A percentile compares a stretch with the other conserved stretches of the same genome.
These are phyloP conservation scores for Flexamia atlantica DNA, from an alignment of 2,888 invertebrate genomes.

Conservation along the genomic window DNA sequence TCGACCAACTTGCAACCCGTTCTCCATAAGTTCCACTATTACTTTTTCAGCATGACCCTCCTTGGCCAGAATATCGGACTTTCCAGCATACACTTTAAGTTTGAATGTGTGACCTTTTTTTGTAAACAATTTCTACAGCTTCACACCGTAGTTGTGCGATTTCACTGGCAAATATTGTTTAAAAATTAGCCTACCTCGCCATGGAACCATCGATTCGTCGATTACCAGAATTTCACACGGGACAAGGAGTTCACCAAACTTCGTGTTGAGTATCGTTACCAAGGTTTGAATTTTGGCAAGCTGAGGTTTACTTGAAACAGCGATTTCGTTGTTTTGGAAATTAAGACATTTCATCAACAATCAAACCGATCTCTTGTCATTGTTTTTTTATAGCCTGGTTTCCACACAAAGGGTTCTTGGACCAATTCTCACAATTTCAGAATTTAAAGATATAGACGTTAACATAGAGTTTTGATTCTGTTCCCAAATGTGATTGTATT, in stretches of 20 bases:
- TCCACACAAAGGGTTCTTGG: constrained; percentile 65
- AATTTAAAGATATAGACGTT: too few species aligned
- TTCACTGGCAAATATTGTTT: constrained; percentile 69
- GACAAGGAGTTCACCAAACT: constrained; percentile 67
- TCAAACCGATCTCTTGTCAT: constrained; percentile 68
- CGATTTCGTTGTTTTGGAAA: constrained; percentile 66
- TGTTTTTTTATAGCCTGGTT: constrained; percentile 64
- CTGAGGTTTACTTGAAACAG: constrained; percentile 1
- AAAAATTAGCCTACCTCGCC: constrained; percentile 69
- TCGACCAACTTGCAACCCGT: neutral
- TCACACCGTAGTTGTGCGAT: constrained; percentile 68
- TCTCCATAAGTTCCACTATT: constrained; percentile 25
- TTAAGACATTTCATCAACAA: constrained; percentile 65
- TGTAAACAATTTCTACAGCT: constrained; percentile 69
- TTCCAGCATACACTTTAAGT: constrained; percentile 64
- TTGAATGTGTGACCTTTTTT: constrained; percentile 67
- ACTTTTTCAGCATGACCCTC: constrained; percentile 45
- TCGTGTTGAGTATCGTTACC: constrained; percentile 62
- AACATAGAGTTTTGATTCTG: too few species aligned
- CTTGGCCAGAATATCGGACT: neutral
- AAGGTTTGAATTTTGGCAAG: constrained; percentile 66
- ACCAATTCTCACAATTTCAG: too few species aligned
- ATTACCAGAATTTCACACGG: constrained; percentile 69
- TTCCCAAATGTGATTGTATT: too few species aligned
- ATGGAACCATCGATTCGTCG: constrained; percentile 70